Conservation (phyloP, 2,797 vertebrate species). For the Micrastur ruficollis region DNA sequence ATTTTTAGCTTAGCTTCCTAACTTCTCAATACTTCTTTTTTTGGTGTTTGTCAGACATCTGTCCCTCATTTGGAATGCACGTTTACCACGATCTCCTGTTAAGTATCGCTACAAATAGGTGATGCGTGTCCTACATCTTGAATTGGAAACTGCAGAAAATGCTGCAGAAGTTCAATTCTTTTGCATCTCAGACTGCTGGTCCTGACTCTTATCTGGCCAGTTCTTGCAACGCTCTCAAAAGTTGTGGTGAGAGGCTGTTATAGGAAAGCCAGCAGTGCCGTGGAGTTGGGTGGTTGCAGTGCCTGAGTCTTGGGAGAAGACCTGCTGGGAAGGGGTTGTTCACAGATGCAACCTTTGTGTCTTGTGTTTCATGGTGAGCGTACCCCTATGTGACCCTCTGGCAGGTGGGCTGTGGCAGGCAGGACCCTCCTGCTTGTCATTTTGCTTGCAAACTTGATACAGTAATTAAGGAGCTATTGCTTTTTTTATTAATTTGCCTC, state of each 20-base stretch:
- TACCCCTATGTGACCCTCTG: background rate
- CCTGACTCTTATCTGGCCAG: background rate
- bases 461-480: background rate
- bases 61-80: background rate
- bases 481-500: background rate
- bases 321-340: background rate
- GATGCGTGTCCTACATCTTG: background rate
- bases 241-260: background rate
- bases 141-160: background rate
- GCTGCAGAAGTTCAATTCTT: background rate
- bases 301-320: background rate
- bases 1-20: background rate
- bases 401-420: background rate
- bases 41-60: background rate
- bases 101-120: background rate
- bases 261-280: background rate
- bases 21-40: background rate
- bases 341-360: background rate
- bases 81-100: background rate
- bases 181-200: background rate
- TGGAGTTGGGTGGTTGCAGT: background rate
- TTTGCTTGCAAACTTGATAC: background rate
- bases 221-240: background rate
- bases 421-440: background rate
- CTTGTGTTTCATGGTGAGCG: background rate